Conservation (phyloP, 2,888 invertebrate genomes). For the Dynastes hyllus region DNA sequence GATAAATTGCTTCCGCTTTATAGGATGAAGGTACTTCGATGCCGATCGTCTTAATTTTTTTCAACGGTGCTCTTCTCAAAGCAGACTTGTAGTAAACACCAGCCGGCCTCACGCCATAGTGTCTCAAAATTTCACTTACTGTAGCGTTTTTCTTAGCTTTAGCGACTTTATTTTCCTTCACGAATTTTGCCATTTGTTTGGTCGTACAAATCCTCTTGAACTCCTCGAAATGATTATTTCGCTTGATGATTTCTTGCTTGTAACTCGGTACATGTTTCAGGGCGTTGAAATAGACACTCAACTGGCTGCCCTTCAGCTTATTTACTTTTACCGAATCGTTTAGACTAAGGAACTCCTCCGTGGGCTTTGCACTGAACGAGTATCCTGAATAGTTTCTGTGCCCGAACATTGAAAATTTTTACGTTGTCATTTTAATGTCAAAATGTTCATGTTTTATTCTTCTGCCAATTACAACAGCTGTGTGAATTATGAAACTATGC, state of each 20-base stretch:
- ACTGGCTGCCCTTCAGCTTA: conserved; percentile 50
- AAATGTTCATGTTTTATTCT: conserved; percentile 21
- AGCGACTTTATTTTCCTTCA: conserved; percentile 13
- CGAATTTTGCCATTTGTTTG: neutral
- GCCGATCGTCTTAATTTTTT: conserved; percentile 53
- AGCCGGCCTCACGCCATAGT: conserved; percentile 42
- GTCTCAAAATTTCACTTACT: conserved; percentile 38
- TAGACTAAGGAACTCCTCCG: conserved; percentile 52
- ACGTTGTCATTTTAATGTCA: conserved; percentile 42
- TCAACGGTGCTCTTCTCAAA: conserved; percentile 52
- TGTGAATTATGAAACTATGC: neutral
- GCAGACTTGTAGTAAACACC: conserved; percentile 41
- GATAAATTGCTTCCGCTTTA: conserved; percentile 48
- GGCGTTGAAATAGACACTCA: conserved; percentile 43
- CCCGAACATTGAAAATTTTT: conserved; percentile 55
- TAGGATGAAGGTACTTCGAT: conserved; percentile 51
- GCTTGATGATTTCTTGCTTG: conserved; percentile 50
- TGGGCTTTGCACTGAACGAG: conserved; percentile 1
- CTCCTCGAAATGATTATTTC: conserved; percentile 56
- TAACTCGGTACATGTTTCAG: conserved; percentile 15
- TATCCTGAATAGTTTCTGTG: conserved; percentile 50
- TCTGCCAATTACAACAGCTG: neutral
- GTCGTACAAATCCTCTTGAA: conserved; percentile 49
- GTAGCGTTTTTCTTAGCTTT: conserved; percentile 2
- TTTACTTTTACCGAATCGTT: conserved; percentile 57